Base-by-base conservation (phyloP, 2,113 vertebrate species). In the Hydrochoerus hydrochaeris region DNA sequence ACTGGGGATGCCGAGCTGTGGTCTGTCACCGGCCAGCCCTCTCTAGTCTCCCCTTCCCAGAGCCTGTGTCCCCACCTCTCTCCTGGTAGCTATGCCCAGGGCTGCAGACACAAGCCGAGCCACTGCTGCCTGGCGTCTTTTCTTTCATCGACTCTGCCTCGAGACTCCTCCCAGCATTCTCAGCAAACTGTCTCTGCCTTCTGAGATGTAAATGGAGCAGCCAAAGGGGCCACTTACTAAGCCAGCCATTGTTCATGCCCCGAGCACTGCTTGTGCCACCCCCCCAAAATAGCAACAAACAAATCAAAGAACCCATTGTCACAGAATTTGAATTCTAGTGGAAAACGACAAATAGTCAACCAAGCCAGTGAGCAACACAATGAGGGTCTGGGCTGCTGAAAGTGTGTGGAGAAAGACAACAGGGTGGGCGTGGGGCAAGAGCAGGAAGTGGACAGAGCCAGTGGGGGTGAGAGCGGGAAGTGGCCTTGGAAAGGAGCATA, bases 81-180 rank as follows among this genome's bases (percentile, higher is more conserved):
- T 3, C 58, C 0, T 0, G 6, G 52, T 52, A 46, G 7, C 77
- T 35, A n/a, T 28, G 52, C 58, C 3, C 0, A 3, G 28, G 11
- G 30, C 24, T 6, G 5, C 20, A 3, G n/a, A 0, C 0, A 7
- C 24, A 1, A 3, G 19, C 35, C 44, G 17, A 1, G 17, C 0
- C n/a, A 0, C 32, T 6, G 20, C 6, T 3, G 16, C 1, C 26
- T 69, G 69, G 17, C 0, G 0, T 44, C 58, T 75, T 30, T 20
- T 78, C 13, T 52, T 2, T 2, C 9, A 3, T n/a, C n/a, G 5
- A 32, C 0, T 7, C 24, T 5, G 20, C 67, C n/a, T 12, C 19
- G 49, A 63, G n/a, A 35, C 24, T 60, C 41, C 3, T 16, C 84
- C 35, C 32, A 35, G 8, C 3, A 52, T 93, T 41, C 90, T 73